Base-by-base conservation (phyloP, 35 echinoderm and acorn worm species). In the Diadema setosum region DNA sequence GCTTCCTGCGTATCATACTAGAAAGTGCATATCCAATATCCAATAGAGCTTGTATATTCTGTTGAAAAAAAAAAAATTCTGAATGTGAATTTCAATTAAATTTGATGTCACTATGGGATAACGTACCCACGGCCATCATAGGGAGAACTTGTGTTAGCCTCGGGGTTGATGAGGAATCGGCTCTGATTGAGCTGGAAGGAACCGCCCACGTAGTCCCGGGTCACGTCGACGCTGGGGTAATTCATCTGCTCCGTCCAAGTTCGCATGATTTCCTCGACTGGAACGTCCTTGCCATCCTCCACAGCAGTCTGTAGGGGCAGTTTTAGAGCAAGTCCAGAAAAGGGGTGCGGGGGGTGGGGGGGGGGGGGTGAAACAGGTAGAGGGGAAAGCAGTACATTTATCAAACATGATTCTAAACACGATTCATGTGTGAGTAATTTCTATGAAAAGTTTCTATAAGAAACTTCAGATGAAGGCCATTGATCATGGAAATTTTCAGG, bases 241-340 rank as follows among this genome's bases (percentile, higher is more conserved):
- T 63, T 63, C 83, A 85, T 85, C 57, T 85, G 83, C 35, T 44
- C 31, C n/a, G 83, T 85, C 83, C 83, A 85, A 1, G 83, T 85
- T 39, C 45, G 61, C 83, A 85, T 85, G 55, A 85, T 85, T 1
- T 85, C 57, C 37, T 61, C 36, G 5, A 85, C 45, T 31, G 25
- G 12, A 1, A 85, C 25, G 39, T 60, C 55, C 41, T 61, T 58
- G 20, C 83, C 83, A 65, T 85, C 83, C 48, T 85, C 83, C 16
- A 26, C 17, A 1, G 55, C 57, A 26, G 83, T 58, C 83, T 85
- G n/a, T 30, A 83, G 39, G 1, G 8, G 37, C 39, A 41, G n/a
- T n/a, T n/a, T n/a, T n/a, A n/a, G n/a, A n/a, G n/a, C n/a, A n/a
- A n/a, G n/a, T n/a, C n/a, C n/a, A n/a, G n/a, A n/a, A n/a, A n/a